Conservation (phyloP, 2,797 vertebrate genomes). For the Acrossocheilus fasciatus region DNA sequence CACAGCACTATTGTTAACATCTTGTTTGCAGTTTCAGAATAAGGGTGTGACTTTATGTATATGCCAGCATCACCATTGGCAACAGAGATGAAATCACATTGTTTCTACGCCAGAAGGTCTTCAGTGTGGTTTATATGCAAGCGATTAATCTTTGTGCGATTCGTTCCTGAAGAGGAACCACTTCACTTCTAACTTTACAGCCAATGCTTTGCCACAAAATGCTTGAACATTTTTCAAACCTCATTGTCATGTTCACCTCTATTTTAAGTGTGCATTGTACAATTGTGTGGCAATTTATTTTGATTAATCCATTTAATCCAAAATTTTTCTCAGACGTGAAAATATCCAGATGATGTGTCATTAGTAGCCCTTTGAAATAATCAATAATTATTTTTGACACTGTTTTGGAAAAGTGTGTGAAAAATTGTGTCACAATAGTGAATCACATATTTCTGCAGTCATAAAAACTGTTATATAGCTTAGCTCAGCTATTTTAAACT, state of each 20-base stretch:
- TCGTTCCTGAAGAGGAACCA: neutral
- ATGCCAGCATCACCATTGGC: neutral
- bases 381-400: no score
- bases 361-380: no score
- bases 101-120: neutral
- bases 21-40: slow-evolving; percentile 17
- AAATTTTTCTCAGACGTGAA: no score
- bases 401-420: no score
- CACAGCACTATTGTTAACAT: neutral
- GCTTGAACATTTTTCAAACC: neutral
- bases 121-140: neutral
- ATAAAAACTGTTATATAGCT: no score
- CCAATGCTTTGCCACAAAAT: neutral
- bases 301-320: no score
- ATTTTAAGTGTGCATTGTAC: neutral
- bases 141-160: neutral
- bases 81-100: slow-evolving; percentile 25
- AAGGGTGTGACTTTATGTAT: slow-evolving; percentile 10
- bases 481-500: no score
- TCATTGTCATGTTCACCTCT: neutral
- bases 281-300: neutral
- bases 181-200: neutral
- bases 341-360: no score
- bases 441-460: no score
- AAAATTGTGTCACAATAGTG: no score